A percentile compares a stretch with the other conserved stretches of the same genome.
These are phyloP conservation scores for Brachyptera risi DNA, from an alignment of 2,888 invertebrate genomes.

Conservation along the genomic window DNA sequence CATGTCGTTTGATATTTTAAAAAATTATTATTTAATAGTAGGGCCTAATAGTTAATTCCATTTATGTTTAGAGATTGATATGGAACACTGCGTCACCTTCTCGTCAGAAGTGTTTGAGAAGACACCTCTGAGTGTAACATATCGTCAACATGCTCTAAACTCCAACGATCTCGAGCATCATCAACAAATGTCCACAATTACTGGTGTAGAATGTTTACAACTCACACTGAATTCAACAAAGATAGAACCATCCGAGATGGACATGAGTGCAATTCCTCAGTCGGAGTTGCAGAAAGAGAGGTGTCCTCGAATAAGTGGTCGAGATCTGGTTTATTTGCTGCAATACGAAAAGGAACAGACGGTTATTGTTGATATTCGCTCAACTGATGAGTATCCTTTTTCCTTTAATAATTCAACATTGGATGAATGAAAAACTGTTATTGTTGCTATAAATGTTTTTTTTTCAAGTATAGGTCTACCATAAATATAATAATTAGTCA, in stretches of 20 bases:
- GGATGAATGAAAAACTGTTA: too few species aligned
- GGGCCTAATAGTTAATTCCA: neutral
- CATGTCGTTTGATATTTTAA: too few species aligned
- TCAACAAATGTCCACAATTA: constrained; percentile 4
- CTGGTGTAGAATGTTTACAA: neutral
- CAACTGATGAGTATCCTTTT: constrained; percentile 54
- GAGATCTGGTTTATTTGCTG: constrained; percentile 73
- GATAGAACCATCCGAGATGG: constrained; percentile 42
- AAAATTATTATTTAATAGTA: too few species aligned
- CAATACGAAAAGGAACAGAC: constrained; percentile 46
- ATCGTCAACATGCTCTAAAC: constrained; percentile 66
- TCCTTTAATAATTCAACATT: too few species aligned
- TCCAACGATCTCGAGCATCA: constrained; percentile 4
- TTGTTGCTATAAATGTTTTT: too few species aligned
- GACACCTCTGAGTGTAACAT: constrained; percentile 86
- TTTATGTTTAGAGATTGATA: constrained; percentile 70
- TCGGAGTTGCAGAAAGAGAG: constrained; percentile 67
- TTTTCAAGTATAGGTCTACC: too few species aligned
- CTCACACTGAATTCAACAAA: neutral
- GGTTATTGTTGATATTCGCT: constrained; percentile 65
- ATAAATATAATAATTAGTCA: too few species aligned
- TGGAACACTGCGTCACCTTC: constrained; percentile 85
- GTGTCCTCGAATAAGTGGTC: constrained; percentile 79
- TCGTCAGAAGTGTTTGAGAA: constrained; percentile 79
- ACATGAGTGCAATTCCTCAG: constrained; percentile 63